Base-by-base conservation (phyloP, 2,888 invertebrate species). In the Allacma fusca region DNA sequence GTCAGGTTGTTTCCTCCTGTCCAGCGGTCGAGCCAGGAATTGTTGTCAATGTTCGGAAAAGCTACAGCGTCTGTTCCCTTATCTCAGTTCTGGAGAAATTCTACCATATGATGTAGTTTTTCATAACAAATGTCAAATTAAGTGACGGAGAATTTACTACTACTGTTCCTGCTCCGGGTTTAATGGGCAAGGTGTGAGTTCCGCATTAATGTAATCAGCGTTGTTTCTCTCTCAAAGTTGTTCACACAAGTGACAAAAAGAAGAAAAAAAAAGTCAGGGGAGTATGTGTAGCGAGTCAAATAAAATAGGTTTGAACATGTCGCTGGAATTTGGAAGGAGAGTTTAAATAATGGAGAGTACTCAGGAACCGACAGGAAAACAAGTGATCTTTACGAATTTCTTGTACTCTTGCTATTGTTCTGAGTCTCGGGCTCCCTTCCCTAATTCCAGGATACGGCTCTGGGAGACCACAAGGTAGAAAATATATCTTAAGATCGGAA, bases 401-500 rank as follows among this genome's bases (percentile, higher is more conserved):
- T 64, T 64, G 64, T 64, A 24, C 13, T 64, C 21, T 64, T 64
- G 26, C 64, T 64, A 21, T 64, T 64, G 64, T 64, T 64, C 26
- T 64, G 13, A 64, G 13, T 64, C 24, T 21, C 24, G 12, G 23
- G n/a, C 19, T 65, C 26, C 28, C 19, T 65, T 65, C 19, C 26
- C 7, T 40, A 13, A 13, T 9, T 9, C 40, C 40, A 40, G 26
- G 23, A 24, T 26, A 65, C 28, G 26, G n/a, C n/a, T n/a, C n/a
- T n/a, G n/a, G n/a, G n/a, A n/a, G n/a, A n/a, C 50, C 9, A 50
- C 50, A 16, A 50, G 50, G 50, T 67, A 26, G 50, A 70, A 26
- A 59, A 72, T 44, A 50, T 72, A 72, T 72, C 72, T 72, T 59
- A 43, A 72, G 70, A 83, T 80, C 81, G 81, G 80, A 81, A 81